Evolutionary conservation across 2,797 vertebrate species (phyloP).

Genomic region (Sebastes reedi): DNA sequence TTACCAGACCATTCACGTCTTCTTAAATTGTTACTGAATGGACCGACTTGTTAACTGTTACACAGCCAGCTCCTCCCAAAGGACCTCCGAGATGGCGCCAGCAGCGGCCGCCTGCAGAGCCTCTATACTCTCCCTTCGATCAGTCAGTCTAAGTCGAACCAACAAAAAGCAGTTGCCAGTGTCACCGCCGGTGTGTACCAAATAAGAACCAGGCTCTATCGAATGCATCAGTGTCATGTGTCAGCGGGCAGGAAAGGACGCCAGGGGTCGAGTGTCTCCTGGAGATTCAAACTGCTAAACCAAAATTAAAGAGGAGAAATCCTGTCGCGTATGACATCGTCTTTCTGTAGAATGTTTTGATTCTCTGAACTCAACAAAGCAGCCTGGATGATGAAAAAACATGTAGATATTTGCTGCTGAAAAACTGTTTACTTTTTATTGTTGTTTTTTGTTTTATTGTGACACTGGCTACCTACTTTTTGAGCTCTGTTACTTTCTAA

Average conservation of each 20-base stretch:
- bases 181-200: slow-evolving; percentile 74
- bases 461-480: slow-evolving; percentile 77
- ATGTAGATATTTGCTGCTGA: slow-evolving; percentile 70
- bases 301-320: slow-evolving; percentile 60
- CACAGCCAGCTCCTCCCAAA: slow-evolving; percentile 26
- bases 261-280: slow-evolving; percentile 32
- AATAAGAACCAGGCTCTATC: slow-evolving; percentile 68
- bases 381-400: slow-evolving; percentile 49
- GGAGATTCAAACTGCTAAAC: slow-evolving; percentile 56
- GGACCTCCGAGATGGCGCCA: slow-evolving; percentile 42
- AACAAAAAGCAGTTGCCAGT: slow-evolving; percentile 70
- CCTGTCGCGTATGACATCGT: slow-evolving; percentile 48
- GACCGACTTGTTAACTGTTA: not conserved
- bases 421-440: slow-evolving; percentile 72
- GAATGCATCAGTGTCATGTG: slow-evolving; percentile 42
- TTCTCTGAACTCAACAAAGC: slow-evolving; percentile 52
- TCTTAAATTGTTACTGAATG: not conserved
- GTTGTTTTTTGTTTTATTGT: slow-evolving; percentile 59
- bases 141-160: slow-evolving; percentile 31
- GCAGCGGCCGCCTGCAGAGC: slow-evolving; percentile 24
- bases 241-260: slow-evolving; percentile 25
- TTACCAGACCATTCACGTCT: not conserved
- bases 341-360: slow-evolving; percentile 68
- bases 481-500: slow-evolving; percentile 61
- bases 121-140: slow-evolving; percentile 22